phyloP scores from a whole-genome alignment of 2,113 vertebrate species.

The Perca flavescens region DNA sequence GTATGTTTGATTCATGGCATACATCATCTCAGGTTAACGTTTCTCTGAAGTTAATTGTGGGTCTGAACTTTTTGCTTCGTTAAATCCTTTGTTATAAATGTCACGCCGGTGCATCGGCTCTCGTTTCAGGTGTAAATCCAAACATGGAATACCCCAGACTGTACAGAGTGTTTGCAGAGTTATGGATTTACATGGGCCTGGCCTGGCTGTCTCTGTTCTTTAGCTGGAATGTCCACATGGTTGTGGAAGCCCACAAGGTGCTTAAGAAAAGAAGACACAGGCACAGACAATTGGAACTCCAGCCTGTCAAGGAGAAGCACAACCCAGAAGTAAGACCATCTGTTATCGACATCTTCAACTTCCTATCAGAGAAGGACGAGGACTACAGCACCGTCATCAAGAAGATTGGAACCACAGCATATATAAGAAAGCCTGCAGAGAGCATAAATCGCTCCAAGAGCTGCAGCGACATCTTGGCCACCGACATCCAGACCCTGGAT shows the following conservation, averaged over 20 bases:
- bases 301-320: constrained; percentile 41
- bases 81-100: neutral
- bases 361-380: constrained; percentile 87
- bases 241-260: constrained; percentile 95
- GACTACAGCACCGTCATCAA: constrained; percentile 95
- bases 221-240: constrained; percentile 99
- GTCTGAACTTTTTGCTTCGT: neutral
- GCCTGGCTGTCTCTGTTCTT: constrained; percentile 98
- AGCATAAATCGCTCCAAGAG: constrained; percentile 84
- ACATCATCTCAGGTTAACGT: neutral
- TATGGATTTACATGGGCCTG: constrained; percentile 97
- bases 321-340: constrained; percentile 52
- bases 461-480: constrained; percentile 80
- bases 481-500: constrained; percentile 74
- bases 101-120: neutral
- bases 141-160: constrained; percentile 88
- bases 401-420: constrained; percentile 86
- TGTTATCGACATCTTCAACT: constrained; percentile 93
- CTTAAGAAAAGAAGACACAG: constrained; percentile 92
- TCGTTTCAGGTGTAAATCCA: constrained; percentile 91
- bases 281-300: constrained; percentile 83
- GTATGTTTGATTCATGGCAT: constrained; percentile 74
- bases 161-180: constrained; percentile 92
- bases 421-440: constrained; percentile 36
- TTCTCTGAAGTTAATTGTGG: neutral